phyloP scores from a whole-genome alignment of 2,113 vertebrate species.

The Strix uralensis region DNA sequence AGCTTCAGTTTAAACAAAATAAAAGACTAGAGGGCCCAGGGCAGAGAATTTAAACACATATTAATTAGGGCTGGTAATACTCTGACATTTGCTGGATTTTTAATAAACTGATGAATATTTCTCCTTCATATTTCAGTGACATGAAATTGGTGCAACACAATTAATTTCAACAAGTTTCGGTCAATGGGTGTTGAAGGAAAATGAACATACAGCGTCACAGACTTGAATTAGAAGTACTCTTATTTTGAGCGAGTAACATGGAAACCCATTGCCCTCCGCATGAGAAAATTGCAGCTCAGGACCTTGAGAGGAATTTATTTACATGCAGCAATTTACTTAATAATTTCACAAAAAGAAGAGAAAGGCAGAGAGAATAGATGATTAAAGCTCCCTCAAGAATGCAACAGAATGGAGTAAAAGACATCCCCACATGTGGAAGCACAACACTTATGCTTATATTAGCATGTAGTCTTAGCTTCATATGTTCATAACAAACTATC shows the following conservation, averaged over 20 bases:
- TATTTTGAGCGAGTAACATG: background rate
- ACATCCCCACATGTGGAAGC: background rate
- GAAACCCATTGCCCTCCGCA: background rate
- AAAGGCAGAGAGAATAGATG: background rate
- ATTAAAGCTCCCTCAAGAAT: background rate
- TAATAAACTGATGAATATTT: conserved; percentile 69
- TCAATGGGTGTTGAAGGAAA: conserved; percentile 17
- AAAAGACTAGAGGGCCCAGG: conserved; percentile 51
- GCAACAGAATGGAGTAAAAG: background rate
- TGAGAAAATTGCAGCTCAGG: background rate
- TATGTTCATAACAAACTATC: background rate
- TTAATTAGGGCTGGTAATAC: conserved; percentile 65
- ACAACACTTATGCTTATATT: background rate
- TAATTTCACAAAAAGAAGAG: background rate
- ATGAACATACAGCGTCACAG: background rate
- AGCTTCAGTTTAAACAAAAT: conserved; percentile 73
- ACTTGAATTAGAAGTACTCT: background rate
- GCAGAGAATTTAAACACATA: conserved; percentile 68
- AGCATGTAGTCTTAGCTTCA: background rate
- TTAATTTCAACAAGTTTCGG: conserved; percentile 53
- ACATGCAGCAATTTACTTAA: background rate
- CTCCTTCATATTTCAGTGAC: conserved; percentile 53
- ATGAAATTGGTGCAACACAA: conserved; percentile 34
- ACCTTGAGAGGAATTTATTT: conserved; percentile 11
- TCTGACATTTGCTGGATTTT: conserved; percentile 61